These are phyloP conservation scores for Drosophila trichaetosa DNA, from an alignment of 2,888 invertebrate species.

Conservation along the genomic window DNA sequence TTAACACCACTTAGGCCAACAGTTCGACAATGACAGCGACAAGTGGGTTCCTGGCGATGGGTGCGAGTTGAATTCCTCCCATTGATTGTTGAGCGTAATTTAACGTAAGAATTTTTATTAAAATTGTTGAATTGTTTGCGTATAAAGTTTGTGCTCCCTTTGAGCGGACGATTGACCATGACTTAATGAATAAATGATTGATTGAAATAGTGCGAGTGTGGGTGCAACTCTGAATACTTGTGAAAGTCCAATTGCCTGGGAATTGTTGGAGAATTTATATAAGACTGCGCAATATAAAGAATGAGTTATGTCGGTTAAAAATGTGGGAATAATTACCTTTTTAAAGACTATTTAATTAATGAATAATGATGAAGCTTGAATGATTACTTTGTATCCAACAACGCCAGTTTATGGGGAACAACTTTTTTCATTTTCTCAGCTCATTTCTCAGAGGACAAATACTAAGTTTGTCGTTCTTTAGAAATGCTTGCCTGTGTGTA, in stretches of 20 bases:
- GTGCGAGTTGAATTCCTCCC: slow-evolving; percentile 4
- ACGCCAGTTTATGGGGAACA: neutral
- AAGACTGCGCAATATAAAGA: slow-evolving; percentile 29
- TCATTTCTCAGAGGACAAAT: slow-evolving; percentile 15
- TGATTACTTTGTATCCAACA: neutral
- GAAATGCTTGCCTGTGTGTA: slow-evolving; percentile 25
- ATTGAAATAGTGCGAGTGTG: slow-evolving; percentile 42
- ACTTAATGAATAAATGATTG: slow-evolving; percentile 63
- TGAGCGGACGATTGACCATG: slow-evolving; percentile 40
- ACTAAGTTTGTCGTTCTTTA: slow-evolving; percentile 15
- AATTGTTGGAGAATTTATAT: slow-evolving; percentile 24
- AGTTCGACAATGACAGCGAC: slow-evolving; percentile 67
- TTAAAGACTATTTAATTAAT: slow-evolving; percentile 25
- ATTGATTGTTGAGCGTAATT: slow-evolving; percentile 65
- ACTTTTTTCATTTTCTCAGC: slow-evolving; percentile 34
- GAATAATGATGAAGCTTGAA: slow-evolving; percentile 4
- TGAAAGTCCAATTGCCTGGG: slow-evolving; percentile 2
- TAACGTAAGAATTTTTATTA: slow-evolving; percentile 76
- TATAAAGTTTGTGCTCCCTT: slow-evolving; percentile 48
- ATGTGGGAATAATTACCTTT: slow-evolving; percentile 19
- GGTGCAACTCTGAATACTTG: neutral
- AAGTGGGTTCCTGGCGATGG: slow-evolving; percentile 10
- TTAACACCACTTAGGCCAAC: slow-evolving; percentile 73
- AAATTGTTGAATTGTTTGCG: slow-evolving; percentile 69
- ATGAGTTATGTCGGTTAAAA: slow-evolving; percentile 27